Evolutionary conservation across 2,888 invertebrate species (phyloP).

Genomic region (Xestia xanthographa): DNA sequence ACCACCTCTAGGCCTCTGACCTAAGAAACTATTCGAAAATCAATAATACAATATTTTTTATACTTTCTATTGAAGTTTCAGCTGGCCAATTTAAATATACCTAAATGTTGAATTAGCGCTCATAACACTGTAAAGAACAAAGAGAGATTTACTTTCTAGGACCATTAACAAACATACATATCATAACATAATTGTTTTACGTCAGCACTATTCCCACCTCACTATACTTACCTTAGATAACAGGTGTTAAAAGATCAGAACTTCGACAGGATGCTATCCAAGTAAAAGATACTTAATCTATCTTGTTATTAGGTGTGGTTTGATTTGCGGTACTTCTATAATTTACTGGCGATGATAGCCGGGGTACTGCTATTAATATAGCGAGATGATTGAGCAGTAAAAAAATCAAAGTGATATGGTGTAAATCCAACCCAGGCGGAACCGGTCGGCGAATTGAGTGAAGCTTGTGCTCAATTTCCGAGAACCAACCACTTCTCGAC

Average conservation of each 20-base stretch:
- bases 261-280: conserved; percentile 21
- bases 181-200: background rate
- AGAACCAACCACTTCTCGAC: conserved; percentile 67
- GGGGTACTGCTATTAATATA: conserved; percentile 57
- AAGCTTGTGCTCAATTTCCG: conserved; percentile 74
- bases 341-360: conserved; percentile 45
- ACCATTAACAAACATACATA: conserved; percentile 9
- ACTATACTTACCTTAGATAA: background rate
- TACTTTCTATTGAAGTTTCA: conserved; percentile 28
- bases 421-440: conserved; percentile 53
- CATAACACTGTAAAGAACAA: conserved; percentile 21
- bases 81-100: conserved; percentile 19
- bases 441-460: conserved; percentile 74
- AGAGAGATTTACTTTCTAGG: conserved; percentile 40
- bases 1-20: background rate
- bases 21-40: conserved; percentile 7
- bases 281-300: conserved; percentile 30
- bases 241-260: conserved; percentile 19
- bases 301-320: conserved; percentile 34
- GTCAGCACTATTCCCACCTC: background rate
- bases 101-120: conserved; percentile 20
- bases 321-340: conserved; percentile 54
- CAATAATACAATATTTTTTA: conserved; percentile 1
- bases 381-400: conserved; percentile 59
- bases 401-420: conserved; percentile 61